phyloP scores from a whole-genome alignment of 1,140 invertebrate species.

The Achroia grisella region DNA sequence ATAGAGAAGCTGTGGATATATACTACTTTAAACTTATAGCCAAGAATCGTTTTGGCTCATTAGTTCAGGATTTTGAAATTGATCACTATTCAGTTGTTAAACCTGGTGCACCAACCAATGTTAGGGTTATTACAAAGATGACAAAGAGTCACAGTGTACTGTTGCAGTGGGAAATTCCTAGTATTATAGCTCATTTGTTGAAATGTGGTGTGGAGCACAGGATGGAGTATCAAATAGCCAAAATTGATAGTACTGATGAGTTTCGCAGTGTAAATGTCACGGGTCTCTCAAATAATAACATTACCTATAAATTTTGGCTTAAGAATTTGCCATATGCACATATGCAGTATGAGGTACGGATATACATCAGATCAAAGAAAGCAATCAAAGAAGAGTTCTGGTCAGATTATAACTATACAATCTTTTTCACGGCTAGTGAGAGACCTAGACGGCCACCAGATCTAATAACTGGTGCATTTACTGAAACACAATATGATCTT shows the following conservation, averaged over 20 bases:
- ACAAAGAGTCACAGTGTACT: slow-evolving; percentile 74
- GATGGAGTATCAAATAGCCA: slow-evolving; percentile 78
- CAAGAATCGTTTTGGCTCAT: slow-evolving; percentile 74
- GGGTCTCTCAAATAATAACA: slow-evolving; percentile 37
- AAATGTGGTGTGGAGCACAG: slow-evolving; percentile 73
- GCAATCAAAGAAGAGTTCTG: slow-evolving; percentile 74
- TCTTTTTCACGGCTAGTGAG: slow-evolving; percentile 75
- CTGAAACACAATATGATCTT: slow-evolving; percentile 63
- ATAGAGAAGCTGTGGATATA: slow-evolving; percentile 74
- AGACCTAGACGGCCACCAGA: slow-evolving; percentile 76
- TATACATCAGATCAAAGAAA: slow-evolving; percentile 75
- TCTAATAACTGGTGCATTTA: slow-evolving; percentile 79
- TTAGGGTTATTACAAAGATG: slow-evolving; percentile 62
- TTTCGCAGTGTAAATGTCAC: slow-evolving; percentile 62
- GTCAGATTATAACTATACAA: slow-evolving; percentile 76
- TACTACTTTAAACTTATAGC: slow-evolving; percentile 74
- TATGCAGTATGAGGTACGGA: slow-evolving; percentile 79
- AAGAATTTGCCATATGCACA: slow-evolving; percentile 78
- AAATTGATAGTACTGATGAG: slow-evolving; percentile 73
- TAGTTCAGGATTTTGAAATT: slow-evolving; percentile 66
- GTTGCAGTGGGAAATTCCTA: slow-evolving; percentile 76
- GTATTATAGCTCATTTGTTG: slow-evolving; percentile 75
- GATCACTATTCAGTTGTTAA: slow-evolving; percentile 78
- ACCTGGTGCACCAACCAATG: slow-evolving; percentile 74
- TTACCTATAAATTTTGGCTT: slow-evolving; percentile 71